A percentile compares a stretch with the other conserved stretches of the same genome.
Evolutionary conservation across 1,140 invertebrate genomes (phyloP).

Genomic region (Geopemphigus sp.): DNA sequence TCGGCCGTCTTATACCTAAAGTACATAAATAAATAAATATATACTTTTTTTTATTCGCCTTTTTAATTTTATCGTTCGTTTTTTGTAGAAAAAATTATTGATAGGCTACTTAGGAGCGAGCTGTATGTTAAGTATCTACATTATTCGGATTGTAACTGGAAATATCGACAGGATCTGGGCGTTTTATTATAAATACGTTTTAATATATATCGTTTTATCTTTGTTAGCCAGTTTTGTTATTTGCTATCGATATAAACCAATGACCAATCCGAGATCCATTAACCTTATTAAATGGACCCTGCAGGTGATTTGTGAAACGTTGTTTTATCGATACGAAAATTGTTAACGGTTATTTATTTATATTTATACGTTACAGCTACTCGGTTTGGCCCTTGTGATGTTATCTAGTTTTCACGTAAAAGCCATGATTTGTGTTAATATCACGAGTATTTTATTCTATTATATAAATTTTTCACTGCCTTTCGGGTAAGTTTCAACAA

Average conservation of each 20-base stretch:
- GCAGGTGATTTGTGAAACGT: constrained; percentile 60
- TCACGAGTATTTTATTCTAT: constrained; percentile 53
- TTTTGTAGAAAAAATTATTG: constrained; percentile 70
- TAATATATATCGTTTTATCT: constrained; percentile 72
- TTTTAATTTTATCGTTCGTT: constrained; percentile 51
- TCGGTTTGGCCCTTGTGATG: constrained; percentile 69
- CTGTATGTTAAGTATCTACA: constrained; percentile 76
- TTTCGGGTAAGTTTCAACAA: neutral
- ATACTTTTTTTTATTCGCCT: neutral
- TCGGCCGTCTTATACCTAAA: constrained; percentile 75
- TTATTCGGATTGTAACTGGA: constrained; percentile 72
- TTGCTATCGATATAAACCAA: constrained; percentile 85
- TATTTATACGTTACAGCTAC: constrained; percentile 57
- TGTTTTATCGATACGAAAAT: neutral
- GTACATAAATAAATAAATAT: constrained; percentile 59
- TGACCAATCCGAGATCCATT: constrained; percentile 73
- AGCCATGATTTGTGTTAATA: constrained; percentile 66
- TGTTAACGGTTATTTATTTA: neutral
- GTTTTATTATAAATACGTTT: constrained; percentile 69
- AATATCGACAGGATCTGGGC: constrained; percentile 68
- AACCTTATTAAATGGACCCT: constrained; percentile 83
- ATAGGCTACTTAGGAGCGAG: constrained; percentile 71
- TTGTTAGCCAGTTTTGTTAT: constrained; percentile 78
- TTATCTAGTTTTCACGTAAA: constrained; percentile 77
- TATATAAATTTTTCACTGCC: neutral